Base-by-base conservation (phyloP, 2,113 vertebrate genomes). In the Salminus brasiliensis region DNA sequence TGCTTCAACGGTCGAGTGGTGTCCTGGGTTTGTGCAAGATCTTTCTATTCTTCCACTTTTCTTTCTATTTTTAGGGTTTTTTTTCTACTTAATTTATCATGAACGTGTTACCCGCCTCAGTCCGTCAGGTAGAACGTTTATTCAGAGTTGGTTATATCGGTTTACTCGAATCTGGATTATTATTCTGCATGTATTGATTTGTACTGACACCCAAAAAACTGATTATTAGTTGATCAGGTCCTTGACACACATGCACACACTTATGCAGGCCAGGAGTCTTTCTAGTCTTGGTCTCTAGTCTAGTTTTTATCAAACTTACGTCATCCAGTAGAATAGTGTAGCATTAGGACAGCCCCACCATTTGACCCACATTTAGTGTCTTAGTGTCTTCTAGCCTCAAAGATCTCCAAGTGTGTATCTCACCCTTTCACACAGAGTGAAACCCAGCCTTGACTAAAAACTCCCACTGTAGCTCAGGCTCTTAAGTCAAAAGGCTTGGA, bases 1-100 rank as follows among this genome's bases (percentile, higher is more conserved):
- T 97, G 96, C 89, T 97, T 97, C 90, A 97, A 97, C 13, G 96
- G 96, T 80, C 90, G 96, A 87, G 96, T 97, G 70, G 96, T 97
- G 53, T 97, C 96, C 86, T 97, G 96, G 96, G 96, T 97, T 92
- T 94, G 94, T 66, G 43, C 21, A 47, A 18, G 72, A 15, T 74
- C 16, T 52, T 49, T 65, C 21, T 29, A 5, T 16, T 18, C 49
- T 45, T 4, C 41, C 70, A 3, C 59, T n/a, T 45, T 6, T 4
- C 13, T n/a, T n/a, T n/a, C n/a, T n/a, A n/a, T n/a, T n/a, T n/a
- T n/a, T n/a, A n/a, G n/a, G n/a, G n/a, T n/a, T n/a, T n/a, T n/a
- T n/a, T n/a, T n/a, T n/a, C n/a, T n/a, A n/a, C n/a, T n/a, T n/a
- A n/a, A n/a, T n/a, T n/a, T n/a, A n/a, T n/a, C n/a, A n/a, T n/a